These are phyloP conservation scores for Leucophenga maculata DNA, from an alignment of 2,888 invertebrate species.

Conservation along the genomic window DNA sequence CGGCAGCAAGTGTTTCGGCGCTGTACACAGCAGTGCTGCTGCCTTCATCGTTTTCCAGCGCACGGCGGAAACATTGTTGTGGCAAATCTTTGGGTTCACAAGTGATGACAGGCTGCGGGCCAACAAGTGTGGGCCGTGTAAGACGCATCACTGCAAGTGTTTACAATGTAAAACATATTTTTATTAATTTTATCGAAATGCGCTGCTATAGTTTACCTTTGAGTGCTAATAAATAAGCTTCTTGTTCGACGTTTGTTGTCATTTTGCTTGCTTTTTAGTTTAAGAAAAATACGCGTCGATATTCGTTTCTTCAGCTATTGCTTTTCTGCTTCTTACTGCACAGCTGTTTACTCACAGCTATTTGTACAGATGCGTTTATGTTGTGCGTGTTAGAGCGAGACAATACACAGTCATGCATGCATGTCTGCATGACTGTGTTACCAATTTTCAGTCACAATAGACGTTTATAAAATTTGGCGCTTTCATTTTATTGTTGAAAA, in stretches of 20 bases:
- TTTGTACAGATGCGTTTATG: no score
- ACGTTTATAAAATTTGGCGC: no score
- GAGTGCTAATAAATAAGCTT: slow-evolving; percentile 69
- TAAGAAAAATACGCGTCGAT: background rate
- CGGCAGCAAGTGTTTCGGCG: slow-evolving; percentile 81
- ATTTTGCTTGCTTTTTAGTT: slow-evolving; percentile 45
- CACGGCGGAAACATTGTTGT: slow-evolving; percentile 84
- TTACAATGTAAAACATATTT: background rate
- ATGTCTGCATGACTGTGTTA: background rate
- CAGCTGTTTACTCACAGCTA: background rate
- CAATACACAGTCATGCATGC: no score
- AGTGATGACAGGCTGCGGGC: slow-evolving; percentile 82
- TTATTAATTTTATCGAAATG: background rate
- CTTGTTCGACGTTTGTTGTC: slow-evolving; percentile 61
- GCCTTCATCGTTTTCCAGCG: slow-evolving; percentile 81
- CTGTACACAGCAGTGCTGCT: slow-evolving; percentile 85
- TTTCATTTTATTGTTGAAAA: no score
- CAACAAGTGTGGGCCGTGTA: slow-evolving; percentile 90
- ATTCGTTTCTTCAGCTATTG: background rate
- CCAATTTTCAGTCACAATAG: no score
- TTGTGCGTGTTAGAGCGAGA: no score
- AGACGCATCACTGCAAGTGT: slow-evolving; percentile 90
- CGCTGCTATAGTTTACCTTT: slow-evolving; percentile 60
- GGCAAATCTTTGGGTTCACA: slow-evolving; percentile 90
- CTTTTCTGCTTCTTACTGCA: background rate